These are phyloP conservation scores for Drosophila tanythrix DNA, from an alignment of 2,888 invertebrate species.

Conservation along the genomic window DNA sequence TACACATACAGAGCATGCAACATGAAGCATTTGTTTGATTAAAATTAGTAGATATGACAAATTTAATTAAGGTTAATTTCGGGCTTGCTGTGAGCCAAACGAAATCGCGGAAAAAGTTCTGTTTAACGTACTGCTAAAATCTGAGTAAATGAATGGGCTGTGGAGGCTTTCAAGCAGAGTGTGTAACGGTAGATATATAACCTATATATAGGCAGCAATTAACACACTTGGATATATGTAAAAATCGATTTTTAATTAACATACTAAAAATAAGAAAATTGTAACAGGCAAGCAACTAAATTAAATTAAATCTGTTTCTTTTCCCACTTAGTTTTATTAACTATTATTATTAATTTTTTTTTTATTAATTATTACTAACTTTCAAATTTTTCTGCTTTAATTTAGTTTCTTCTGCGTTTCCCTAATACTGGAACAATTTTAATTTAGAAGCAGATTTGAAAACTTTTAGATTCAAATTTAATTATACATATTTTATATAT, in stretches of 20 bases:
- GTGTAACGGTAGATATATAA: not conserved
- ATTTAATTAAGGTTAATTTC: constrained; percentile 75
- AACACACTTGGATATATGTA: not conserved
- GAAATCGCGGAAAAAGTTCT: not conserved
- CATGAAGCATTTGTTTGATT: constrained; percentile 60
- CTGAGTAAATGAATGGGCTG: not conserved
- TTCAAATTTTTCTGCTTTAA: too few relatives aligned
- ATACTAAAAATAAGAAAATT: not conserved
- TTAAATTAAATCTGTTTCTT: too few relatives aligned
- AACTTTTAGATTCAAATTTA: too few relatives aligned
- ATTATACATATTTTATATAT: too few relatives aligned
- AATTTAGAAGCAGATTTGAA: too few relatives aligned
- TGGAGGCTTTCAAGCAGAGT: not conserved
- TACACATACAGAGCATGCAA: constrained; percentile 10
- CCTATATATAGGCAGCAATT: not conserved
- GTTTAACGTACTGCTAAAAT: not conserved
- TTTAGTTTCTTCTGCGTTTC: too few relatives aligned
- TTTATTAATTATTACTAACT: too few relatives aligned
- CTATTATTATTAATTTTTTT: too few relatives aligned
- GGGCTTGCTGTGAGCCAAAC: constrained; percentile 6
- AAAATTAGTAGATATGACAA: constrained; percentile 67
- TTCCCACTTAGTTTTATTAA: too few relatives aligned
- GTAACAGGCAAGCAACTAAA: too few relatives aligned
- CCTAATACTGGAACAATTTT: too few relatives aligned
- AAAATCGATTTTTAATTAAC: not conserved